Base-by-base conservation (phyloP, 2,797 vertebrate genomes). In the Girardinus metallicus region DNA sequence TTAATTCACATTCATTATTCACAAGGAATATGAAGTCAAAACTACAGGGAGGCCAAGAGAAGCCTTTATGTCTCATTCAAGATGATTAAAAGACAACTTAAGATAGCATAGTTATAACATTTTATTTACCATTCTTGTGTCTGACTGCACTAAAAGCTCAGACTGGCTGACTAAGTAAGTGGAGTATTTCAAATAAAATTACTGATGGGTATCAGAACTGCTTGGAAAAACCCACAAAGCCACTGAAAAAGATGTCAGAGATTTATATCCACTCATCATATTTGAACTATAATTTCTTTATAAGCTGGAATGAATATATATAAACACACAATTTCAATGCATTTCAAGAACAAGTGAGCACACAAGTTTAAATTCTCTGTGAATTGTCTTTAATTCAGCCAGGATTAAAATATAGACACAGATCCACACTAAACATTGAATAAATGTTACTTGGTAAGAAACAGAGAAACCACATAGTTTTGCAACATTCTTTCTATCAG, bases 1-100 rank as follows among this genome's bases (percentile, higher is more conserved):
- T 93, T 91, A 92, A 91, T 85, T 88, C 80, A 72, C 87, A 92
- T 94, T 71, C 77, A 91, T 95, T 92, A 94, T 93, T 92, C 87
- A 94, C 62, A 82, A 39, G 82, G 82, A 91, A 85, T 80, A 78
- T 23, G 5, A 80, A 74, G 39, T 71, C 68, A 83, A 68, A 68
- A 74, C 83, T 78, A 81, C 73, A 21, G 66, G 72, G 81, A 86
- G 82, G 53, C 57, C 75, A 53, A 55, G 41, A 81, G 77, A 73
- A 81, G 53, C 72, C 51, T 79, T 82, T 80, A 85, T 78, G 84
- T 85, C 83, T 66, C n/a, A 49, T 72, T 87, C 70, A 76, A 80
- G 70, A 78, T 75, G 70, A 90, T 87, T 80, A 73, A 77, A 70
- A 34, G 62, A 44, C 73, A 49, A 66, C 68, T 12, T 15, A 46